Percentiles rank a stretch among this genome's conserved stretches.
phyloP scores from a whole-genome alignment of 2,113 vertebrate species.

The Notiomystis cincta region DNA sequence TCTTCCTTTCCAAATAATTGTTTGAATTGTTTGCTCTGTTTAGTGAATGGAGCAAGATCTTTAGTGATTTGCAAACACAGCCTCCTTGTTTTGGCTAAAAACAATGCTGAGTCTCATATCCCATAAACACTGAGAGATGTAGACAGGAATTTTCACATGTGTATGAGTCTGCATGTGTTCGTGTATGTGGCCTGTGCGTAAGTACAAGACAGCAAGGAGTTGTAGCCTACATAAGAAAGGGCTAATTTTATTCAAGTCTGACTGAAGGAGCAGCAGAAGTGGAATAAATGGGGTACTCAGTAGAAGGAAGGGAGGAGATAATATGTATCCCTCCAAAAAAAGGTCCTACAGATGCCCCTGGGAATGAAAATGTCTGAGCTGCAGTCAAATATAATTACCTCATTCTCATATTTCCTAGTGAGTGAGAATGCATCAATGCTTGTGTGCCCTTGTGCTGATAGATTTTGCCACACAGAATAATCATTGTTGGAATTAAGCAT shows the following conservation, averaged over 20 bases:
- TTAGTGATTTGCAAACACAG: not conserved
- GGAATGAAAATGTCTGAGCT: not conserved
- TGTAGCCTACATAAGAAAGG: not conserved
- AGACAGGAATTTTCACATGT: not conserved
- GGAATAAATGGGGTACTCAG: not conserved
- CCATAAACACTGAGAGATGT: not conserved
- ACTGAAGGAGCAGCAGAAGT: not conserved
- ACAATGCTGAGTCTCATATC: not conserved
- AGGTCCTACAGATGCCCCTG: not conserved
- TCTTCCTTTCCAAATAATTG: not conserved
- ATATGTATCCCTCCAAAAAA: not conserved
- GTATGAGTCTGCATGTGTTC: not conserved
- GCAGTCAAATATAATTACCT: slow-evolving; percentile 56
- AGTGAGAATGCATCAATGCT: slow-evolving; percentile 39
- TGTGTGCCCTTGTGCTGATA: slow-evolving; percentile 64
- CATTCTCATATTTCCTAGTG: slow-evolving; percentile 43
- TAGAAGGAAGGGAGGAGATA: not conserved
- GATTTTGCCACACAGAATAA: slow-evolving; percentile 70
- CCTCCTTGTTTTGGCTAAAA: not conserved
- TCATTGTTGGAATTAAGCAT: slow-evolving; percentile 71
- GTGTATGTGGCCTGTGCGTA: not conserved
- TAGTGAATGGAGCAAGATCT: not conserved
- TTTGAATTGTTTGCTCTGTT: not conserved
- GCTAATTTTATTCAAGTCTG: slow-evolving; percentile 20
- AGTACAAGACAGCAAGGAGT: not conserved